phyloP scores from a whole-genome alignment of 2,113 vertebrate genomes.

The Edolisoma coerulescens region DNA sequence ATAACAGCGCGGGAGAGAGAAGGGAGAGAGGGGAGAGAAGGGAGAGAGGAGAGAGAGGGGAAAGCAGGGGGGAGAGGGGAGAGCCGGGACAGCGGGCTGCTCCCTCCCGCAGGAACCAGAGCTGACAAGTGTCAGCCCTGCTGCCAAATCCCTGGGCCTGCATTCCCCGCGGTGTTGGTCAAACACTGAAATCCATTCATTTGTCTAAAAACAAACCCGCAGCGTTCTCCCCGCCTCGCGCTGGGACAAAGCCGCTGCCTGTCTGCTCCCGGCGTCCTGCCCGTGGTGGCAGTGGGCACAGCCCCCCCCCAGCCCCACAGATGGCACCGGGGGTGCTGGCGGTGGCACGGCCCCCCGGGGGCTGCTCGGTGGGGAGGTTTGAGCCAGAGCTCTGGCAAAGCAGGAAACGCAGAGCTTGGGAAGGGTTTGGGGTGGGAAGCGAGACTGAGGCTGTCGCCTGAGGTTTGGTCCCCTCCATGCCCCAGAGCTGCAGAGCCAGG shows the following conservation, averaged over 20 bases:
- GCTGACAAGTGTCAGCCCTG: neutral
- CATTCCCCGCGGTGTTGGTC: neutral
- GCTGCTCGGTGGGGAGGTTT: neutral
- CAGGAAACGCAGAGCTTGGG: neutral
- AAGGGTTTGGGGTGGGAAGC: neutral
- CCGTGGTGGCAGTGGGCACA: neutral
- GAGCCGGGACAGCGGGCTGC: neutral
- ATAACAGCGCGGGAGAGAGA: neutral
- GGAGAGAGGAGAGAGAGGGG: too few species aligned
- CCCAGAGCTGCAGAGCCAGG: accelerated
- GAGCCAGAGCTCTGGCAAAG: neutral
- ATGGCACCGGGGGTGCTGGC: too few species aligned
- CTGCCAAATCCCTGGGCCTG: neutral
- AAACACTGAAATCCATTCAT: constrained; percentile 29
- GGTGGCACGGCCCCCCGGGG: neutral
- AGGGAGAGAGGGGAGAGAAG: too few species aligned
- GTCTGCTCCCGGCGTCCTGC: neutral
- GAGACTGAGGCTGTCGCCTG: neutral
- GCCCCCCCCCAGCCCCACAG: neutral
- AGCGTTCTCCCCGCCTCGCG: neutral
- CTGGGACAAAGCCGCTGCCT: neutral
- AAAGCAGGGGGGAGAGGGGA: neutral
- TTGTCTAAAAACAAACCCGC: neutral
- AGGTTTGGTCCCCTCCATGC: neutral
- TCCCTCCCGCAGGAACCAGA: neutral